Conservation (phyloP, 2,797 vertebrate genomes). For the Coregonus ussuriensis region DNA sequence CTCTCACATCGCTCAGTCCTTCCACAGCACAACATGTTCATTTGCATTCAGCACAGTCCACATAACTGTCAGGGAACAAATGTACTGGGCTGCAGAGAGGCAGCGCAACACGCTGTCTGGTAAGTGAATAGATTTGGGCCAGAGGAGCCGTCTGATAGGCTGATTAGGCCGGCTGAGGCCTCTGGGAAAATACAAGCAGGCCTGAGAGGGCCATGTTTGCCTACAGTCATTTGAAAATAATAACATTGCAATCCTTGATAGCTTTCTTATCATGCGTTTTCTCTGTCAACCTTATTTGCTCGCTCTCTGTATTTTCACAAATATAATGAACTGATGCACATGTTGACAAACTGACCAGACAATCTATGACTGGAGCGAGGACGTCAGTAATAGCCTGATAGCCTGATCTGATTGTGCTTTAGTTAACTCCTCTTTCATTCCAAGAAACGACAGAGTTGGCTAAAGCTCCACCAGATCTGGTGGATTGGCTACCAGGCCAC, state of each 20-base stretch:
- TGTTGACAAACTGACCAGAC: too few relatives aligned
- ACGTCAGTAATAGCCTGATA: too few relatives aligned
- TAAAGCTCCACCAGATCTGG: too few relatives aligned
- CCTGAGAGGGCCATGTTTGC: constrained; percentile 10
- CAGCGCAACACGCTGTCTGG: constrained; percentile 11
- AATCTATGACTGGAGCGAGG: too few relatives aligned
- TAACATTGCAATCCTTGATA: constrained; percentile 16
- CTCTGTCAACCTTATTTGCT: too few relatives aligned
- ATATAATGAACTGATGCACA: too few relatives aligned
- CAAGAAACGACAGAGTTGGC: too few relatives aligned
- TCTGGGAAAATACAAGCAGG: constrained; percentile 14
- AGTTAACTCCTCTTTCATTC: too few relatives aligned
- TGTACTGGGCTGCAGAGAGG: constrained; percentile 31
- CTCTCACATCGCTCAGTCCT: constrained; percentile 4
- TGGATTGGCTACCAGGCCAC: too few relatives aligned
- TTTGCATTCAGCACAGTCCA: constrained; percentile 36
- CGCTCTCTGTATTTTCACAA: too few relatives aligned
- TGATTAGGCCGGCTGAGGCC: constrained; percentile 31
- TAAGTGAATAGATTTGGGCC: constrained; percentile 41
- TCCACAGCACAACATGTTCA: constrained; percentile 33
- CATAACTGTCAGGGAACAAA: constrained; percentile 38
- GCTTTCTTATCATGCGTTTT: neutral
- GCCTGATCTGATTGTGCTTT: too few relatives aligned
- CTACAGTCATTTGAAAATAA: constrained; percentile 29
- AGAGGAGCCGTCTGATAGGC: constrained; percentile 40